These are phyloP conservation scores for Myripristis jacobus DNA, from an alignment of 2,797 vertebrate species.

Conservation along the genomic window DNA sequence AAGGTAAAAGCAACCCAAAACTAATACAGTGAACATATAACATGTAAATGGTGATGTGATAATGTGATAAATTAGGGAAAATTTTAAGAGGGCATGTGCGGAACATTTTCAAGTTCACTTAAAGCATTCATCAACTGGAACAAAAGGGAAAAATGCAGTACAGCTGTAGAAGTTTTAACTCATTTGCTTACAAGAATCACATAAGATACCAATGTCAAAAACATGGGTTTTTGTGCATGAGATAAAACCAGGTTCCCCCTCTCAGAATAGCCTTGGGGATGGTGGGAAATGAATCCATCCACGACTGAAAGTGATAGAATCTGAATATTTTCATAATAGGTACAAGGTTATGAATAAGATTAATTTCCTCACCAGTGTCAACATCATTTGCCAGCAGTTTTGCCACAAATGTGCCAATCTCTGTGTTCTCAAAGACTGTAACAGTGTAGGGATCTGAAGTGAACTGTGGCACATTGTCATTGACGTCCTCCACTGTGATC, in stretches of 20 bases:
- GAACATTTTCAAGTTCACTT: background rate
- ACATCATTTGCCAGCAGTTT: conserved; percentile 91
- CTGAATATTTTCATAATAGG: background rate
- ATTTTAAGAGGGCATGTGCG: too few relatives aligned
- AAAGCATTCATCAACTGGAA: background rate
- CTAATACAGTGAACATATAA: too few relatives aligned
- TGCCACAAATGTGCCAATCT: conserved; percentile 89
- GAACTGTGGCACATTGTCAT: conserved; percentile 94
- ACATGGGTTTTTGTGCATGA: too few relatives aligned
- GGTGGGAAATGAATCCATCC: background rate
- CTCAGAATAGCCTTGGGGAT: too few relatives aligned
- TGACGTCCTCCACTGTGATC: conserved; percentile 91
- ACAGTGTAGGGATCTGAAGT: conserved; percentile 88
- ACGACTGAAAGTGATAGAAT: background rate
- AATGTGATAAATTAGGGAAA: too few relatives aligned
- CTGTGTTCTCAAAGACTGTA: conserved; percentile 96
- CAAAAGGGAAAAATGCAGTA: background rate
- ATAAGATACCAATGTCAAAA: background rate
- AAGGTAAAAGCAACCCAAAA: too few relatives aligned
- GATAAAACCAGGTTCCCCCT: too few relatives aligned
- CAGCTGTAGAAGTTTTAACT: background rate
- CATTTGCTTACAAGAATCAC: background rate
- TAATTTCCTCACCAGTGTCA: conserved; percentile 86
- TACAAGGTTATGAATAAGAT: background rate
- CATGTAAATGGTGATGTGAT: too few relatives aligned